These are phyloP conservation scores for Aspidoscelis tigris DNA, from an alignment of 2,113 vertebrate species.

Conservation along the genomic window DNA sequence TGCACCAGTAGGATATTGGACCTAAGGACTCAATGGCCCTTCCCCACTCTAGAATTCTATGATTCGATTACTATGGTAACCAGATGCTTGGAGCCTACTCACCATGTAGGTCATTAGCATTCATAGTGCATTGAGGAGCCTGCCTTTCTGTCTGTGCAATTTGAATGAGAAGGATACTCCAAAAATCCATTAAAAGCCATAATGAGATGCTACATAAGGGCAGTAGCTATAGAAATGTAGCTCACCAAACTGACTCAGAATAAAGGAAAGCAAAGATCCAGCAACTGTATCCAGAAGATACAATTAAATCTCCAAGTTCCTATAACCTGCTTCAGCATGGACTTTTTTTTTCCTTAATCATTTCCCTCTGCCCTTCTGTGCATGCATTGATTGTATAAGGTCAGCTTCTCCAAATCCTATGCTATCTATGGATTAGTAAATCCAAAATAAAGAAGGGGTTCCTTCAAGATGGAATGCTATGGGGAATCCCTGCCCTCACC, in stretches of 20 bases:
- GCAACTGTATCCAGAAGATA: slow-evolving; percentile 46
- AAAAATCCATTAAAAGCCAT: slow-evolving; percentile 42
- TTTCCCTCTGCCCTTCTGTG: too few relatives aligned
- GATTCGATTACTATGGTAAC: slow-evolving; percentile 5
- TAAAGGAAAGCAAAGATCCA: slow-evolving; percentile 38
- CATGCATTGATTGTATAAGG: too few relatives aligned
- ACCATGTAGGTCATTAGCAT: slow-evolving; percentile 54
- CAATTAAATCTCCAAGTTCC: slow-evolving; percentile 23
- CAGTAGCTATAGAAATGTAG: slow-evolving; percentile 60
- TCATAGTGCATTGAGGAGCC: slow-evolving; percentile 53
- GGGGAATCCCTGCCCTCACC: too few relatives aligned
- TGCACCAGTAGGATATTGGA: too few relatives aligned
- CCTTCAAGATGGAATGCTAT: too few relatives aligned
- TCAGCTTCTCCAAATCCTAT: too few relatives aligned
- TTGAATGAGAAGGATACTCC: slow-evolving; percentile 53
- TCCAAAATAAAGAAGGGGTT: too few relatives aligned
- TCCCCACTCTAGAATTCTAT: too few relatives aligned
- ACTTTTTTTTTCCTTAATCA: neutral
- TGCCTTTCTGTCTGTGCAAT: slow-evolving; percentile 41
- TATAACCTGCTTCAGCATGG: slow-evolving; percentile 7
- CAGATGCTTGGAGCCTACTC: neutral
- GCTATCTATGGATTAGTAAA: too few relatives aligned
- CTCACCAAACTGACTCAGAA: slow-evolving; percentile 35
- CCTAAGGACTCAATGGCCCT: too few relatives aligned
- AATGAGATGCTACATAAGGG: slow-evolving; percentile 51